A percentile compares a stretch with the other conserved stretches of the same genome.
Conservation (phyloP, 2,888 invertebrate species). For the Andrena chrysosceles region DNA sequence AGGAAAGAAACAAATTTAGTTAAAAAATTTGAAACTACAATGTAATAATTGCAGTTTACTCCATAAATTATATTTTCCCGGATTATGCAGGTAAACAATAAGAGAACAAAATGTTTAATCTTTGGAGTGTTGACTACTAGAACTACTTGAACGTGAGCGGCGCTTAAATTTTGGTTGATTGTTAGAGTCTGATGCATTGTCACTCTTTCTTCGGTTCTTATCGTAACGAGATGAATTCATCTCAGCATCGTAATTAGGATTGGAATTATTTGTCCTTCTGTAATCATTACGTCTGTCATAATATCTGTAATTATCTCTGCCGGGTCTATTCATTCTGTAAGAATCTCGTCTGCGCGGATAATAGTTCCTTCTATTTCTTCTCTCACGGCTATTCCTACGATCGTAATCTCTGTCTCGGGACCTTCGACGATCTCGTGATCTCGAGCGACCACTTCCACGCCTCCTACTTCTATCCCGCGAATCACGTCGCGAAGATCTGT, state of each 20-base stretch:
- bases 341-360: slow-evolving; percentile 77
- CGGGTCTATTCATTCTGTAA: slow-evolving; percentile 70
- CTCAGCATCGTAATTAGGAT: slow-evolving; percentile 67
- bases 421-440: slow-evolving; percentile 79
- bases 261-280: slow-evolving; percentile 68
- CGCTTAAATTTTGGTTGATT: slow-evolving; percentile 79
- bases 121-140: slow-evolving; percentile 80
- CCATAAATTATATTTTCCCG: slow-evolving; percentile 36
- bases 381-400: slow-evolving; percentile 76
- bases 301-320: slow-evolving; percentile 71
- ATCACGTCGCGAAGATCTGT: slow-evolving; percentile 73
- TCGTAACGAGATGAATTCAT: slow-evolving; percentile 55
- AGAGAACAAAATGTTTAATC: slow-evolving; percentile 64
- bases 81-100: slow-evolving; percentile 29
- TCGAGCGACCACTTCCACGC: slow-evolving; percentile 75
- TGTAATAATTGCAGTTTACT: slow-evolving; percentile 29
- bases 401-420: slow-evolving; percentile 76
- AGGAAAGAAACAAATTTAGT: slow-evolving; percentile 29
- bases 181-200: slow-evolving; percentile 60
- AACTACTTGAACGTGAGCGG: slow-evolving; percentile 78
- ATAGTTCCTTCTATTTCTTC: slow-evolving; percentile 73
- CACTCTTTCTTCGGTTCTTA: slow-evolving; percentile 64
- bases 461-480: slow-evolving; percentile 77
- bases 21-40: slow-evolving; percentile 30
- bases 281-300: slow-evolving; percentile 75